Evolutionary conservation across 2,797 vertebrate genomes (phyloP).

Genomic region (Diglossa cyanea): DNA sequence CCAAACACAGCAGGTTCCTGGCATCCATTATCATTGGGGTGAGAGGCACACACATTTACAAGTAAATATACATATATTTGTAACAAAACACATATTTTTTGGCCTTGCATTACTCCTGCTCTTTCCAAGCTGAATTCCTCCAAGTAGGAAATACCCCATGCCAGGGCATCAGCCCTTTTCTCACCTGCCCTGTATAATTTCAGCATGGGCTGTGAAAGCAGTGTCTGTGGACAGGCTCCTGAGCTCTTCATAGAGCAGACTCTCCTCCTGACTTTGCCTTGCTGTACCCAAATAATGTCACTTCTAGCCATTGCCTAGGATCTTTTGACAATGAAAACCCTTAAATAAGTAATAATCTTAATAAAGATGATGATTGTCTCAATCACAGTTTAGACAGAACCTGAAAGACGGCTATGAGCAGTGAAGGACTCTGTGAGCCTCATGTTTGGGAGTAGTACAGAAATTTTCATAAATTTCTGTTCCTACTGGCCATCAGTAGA

Average conservation of each 20-base stretch:
- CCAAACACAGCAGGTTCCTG: not conserved
- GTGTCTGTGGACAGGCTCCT: not conserved
- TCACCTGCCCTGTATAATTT: not conserved
- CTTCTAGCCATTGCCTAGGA: not conserved
- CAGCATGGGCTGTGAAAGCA: not conserved
- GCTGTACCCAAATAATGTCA: not conserved
- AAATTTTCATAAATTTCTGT: not conserved
- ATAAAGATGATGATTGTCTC: not conserved
- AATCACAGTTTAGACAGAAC: not conserved
- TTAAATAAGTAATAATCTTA: not conserved
- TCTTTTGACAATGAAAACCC: not conserved
- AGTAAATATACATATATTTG: not conserved
- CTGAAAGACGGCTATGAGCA: not conserved
- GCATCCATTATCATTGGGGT: not conserved
- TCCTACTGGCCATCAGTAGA: not conserved
- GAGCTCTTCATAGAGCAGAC: not conserved
- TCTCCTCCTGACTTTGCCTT: not conserved
- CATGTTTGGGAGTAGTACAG: not conserved
- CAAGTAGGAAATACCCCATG: not conserved
- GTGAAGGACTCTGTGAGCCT: not conserved
- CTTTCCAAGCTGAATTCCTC: not conserved
- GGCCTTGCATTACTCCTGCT: rapidly evolving
- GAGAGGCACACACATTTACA: not conserved
- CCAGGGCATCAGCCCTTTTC: not conserved
- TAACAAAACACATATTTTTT: not conserved